phyloP scores from a whole-genome alignment of 2,113 vertebrate genomes.

The Girardinichthys multiradiatus region DNA sequence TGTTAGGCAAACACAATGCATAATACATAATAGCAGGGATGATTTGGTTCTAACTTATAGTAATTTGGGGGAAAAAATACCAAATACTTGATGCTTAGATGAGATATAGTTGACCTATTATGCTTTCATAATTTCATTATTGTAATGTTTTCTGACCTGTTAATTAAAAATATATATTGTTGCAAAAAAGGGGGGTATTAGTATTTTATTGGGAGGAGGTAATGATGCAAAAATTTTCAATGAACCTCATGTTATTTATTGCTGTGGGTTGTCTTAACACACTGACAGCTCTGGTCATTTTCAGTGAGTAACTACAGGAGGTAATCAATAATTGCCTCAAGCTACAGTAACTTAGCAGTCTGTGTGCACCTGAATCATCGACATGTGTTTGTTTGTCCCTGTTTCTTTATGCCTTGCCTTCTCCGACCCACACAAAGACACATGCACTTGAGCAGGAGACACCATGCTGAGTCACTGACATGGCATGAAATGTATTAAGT shows the following conservation, averaged over 20 bases:
- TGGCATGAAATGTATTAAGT: slow-evolving; percentile 38
- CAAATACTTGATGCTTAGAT: background rate
- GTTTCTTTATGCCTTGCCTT: slow-evolving; percentile 22
- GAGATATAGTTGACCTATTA: no score
- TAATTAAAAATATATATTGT: no score
- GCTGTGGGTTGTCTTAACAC: background rate
- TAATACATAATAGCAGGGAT: no score
- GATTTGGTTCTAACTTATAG: no score
- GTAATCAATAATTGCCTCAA: slow-evolving; percentile 48
- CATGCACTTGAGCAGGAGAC: slow-evolving; percentile 21
- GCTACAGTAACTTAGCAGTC: slow-evolving; percentile 22
- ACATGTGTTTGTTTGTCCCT: slow-evolving; percentile 38
- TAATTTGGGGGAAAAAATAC: background rate
- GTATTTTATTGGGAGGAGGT: background rate
- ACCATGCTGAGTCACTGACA: slow-evolving; percentile 62
- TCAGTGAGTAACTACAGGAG: slow-evolving; percentile 48
- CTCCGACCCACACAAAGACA: slow-evolving; percentile 1
- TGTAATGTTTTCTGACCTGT: no score
- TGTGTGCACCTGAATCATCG: slow-evolving; percentile 41
- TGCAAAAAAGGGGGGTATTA: background rate
- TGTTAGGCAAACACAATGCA: background rate
- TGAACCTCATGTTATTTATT: background rate
- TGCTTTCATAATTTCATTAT: no score
- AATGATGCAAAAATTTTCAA: background rate
- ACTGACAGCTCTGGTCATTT: slow-evolving; percentile 38